Evolutionary conservation across 1,140 invertebrate species (phyloP).

Genomic region (Lordiphosa mommai): DNA sequence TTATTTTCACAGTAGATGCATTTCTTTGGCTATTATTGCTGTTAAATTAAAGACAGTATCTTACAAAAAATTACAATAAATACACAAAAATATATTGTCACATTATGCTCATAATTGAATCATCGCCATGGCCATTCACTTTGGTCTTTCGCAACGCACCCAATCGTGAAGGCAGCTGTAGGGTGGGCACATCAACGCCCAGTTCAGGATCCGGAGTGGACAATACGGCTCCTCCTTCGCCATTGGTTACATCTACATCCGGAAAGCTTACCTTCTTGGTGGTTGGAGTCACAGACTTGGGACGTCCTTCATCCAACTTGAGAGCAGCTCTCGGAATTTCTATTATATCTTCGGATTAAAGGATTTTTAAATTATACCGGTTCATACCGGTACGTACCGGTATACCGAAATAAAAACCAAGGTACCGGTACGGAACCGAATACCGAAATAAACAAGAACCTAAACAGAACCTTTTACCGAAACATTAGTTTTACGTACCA

Average conservation of each 20-base stretch:
- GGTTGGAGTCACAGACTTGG: constrained; percentile 17
- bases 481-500: no score
- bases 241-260: constrained; percentile 17
- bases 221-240: constrained; percentile 6
- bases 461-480: no score
- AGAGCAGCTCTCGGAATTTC: constrained; percentile 48
- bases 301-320: constrained; percentile 31
- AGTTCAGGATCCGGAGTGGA: constrained; percentile 18
- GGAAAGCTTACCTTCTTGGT: constrained; percentile 62
- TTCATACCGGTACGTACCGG: no score
- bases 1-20: constrained; percentile 33
- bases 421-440: no score
- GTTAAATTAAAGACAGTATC: constrained; percentile 29
- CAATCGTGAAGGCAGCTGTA: constrained; percentile 26
- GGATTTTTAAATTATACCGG: no score
- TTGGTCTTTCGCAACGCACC: constrained; percentile 26
- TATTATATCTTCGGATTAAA: no score
- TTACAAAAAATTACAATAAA: constrained; percentile 45
- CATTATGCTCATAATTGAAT: constrained; percentile 25
- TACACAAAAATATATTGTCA: constrained; percentile 22
- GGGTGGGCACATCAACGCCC: constrained; percentile 6
- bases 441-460: no score
- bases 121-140: constrained; percentile 17
- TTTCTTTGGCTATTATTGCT: constrained; percentile 61
- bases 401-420: no score